phyloP scores from a whole-genome alignment of 2,113 vertebrate genomes.

The Coracopsis vasa region DNA sequence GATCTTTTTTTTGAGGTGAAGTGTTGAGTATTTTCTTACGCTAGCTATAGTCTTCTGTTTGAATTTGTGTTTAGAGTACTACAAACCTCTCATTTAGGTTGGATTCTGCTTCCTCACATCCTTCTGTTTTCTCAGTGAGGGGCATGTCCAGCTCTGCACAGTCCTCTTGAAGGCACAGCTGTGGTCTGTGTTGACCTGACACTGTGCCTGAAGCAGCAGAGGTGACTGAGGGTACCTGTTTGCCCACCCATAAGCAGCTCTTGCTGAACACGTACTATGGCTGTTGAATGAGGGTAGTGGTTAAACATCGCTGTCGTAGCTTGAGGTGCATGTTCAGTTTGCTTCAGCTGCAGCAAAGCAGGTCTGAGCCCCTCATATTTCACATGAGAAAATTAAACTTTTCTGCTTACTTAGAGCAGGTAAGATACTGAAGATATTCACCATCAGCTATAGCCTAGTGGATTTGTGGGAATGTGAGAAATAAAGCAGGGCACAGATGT shows the following conservation, averaged over 20 bases:
- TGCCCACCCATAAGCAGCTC: not conserved
- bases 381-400: not conserved
- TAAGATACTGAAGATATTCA: not conserved
- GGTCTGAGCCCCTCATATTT: not conserved
- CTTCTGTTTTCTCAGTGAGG: not conserved
- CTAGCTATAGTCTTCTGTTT: not conserved
- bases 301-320: not conserved
- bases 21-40: not conserved
- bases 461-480: not conserved
- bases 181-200: not conserved
- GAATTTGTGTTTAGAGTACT: not conserved
- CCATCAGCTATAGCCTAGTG: not conserved
- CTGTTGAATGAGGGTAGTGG: not conserved
- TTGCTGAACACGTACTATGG: fast-evolving
- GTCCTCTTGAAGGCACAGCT: not conserved
- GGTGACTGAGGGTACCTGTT: not conserved
- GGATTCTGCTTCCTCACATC: not conserved
- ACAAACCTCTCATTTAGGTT: not conserved
- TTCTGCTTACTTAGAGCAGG: not conserved
- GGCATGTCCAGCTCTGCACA: not conserved
- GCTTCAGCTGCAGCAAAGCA: not conserved
- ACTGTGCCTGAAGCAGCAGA: not conserved
- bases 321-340: not conserved
- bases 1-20: not conserved
- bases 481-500: not conserved